Base-by-base conservation (phyloP, 2,888 invertebrate species). In the Agonopterix arenella region DNA sequence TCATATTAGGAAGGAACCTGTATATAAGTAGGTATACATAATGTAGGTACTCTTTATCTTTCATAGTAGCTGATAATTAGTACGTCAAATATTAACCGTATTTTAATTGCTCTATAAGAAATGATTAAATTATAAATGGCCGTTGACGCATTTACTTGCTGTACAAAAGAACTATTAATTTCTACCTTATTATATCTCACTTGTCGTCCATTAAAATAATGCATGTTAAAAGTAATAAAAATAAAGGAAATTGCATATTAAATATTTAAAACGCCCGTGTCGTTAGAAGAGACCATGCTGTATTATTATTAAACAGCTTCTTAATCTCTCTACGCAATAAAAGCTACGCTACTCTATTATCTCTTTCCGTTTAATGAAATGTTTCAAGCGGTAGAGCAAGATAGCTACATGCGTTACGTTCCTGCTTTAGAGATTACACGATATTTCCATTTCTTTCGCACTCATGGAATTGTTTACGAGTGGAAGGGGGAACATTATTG, bases 231-330 rank as follows among this genome's bases (percentile, higher is more conserved):
- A 64, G 68, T 72, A 73, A 74, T 69, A 78, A 81, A 82, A 83
- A 77, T 80, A 80, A 77, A 80, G 79, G 78, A 84, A 80, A 86
- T 83, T 85, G 77, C 80, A 79, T 81, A 80, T 84, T 85, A 83
- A 88, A 86, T 85, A 85, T 86, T 88, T 85, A 86, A 84, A 86
- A 76, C 69, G 72, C 68, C 74, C 74, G 74, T 80, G 80, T 80
- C 80, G 78, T 76, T 78, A 75, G 73, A 70, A 76, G 78, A 83
- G 76, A 80, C 84, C 84, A 80, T 80, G 80, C 80, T 80, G 78
- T 78, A 81, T 84, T 85, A 84, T 86, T 85, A 83, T 82, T 80
- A 75, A 75, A 76, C 79, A 82, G 83, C 83, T 83, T 82, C 84
- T 84, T 85, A 84, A 84, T 83, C 80, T 76, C 70, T 62, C 56